A percentile compares a stretch with the other conserved stretches of the same genome.
These are phyloP conservation scores for Eretmocerus hayati DNA, from an alignment of 2,888 invertebrate species.

Conservation along the genomic window DNA sequence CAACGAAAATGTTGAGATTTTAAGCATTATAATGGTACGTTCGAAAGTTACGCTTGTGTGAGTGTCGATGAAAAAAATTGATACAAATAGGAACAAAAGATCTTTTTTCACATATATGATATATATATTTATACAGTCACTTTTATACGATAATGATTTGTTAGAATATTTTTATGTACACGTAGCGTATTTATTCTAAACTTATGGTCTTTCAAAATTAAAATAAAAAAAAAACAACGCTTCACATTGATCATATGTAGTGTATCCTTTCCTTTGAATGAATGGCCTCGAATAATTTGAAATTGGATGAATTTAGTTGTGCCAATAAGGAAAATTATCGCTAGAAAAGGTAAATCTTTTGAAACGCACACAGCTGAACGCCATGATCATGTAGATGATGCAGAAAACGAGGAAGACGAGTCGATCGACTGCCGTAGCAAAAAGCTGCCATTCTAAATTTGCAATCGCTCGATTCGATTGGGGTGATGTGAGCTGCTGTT, in stretches of 20 bases:
- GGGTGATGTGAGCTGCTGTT: slow-evolving; percentile 26
- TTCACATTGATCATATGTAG: slow-evolving; percentile 1
- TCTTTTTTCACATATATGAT: background rate
- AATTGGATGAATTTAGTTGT: slow-evolving; percentile 3
- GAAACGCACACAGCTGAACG: slow-evolving; percentile 48
- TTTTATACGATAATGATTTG: slow-evolving; percentile 21
- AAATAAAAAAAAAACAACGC: slow-evolving; percentile 16
- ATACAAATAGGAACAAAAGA: background rate
- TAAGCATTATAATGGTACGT: too few species aligned
- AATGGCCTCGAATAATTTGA: background rate
- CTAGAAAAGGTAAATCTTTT: slow-evolving; percentile 17
- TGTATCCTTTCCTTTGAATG: too few species aligned
- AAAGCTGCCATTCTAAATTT: slow-evolving; percentile 58
- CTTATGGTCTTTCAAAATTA: slow-evolving; percentile 10
- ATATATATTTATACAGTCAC: slow-evolving; percentile 18
- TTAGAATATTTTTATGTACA: slow-evolving; percentile 21
- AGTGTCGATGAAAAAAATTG: slow-evolving; percentile 1
- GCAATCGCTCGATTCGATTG: slow-evolving; percentile 30
- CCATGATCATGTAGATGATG: slow-evolving; percentile 51
- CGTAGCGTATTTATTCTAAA: slow-evolving; percentile 19
- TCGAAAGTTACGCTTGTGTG: too few species aligned
- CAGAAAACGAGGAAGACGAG: slow-evolving; percentile 54
- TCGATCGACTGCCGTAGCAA: slow-evolving; percentile 59
- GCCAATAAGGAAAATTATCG: slow-evolving; percentile 21
- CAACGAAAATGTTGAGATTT: too few species aligned